These are phyloP conservation scores for Pristionchus entomophagus DNA, from an alignment of 2,888 invertebrate genomes.

Conservation along the genomic window DNA sequence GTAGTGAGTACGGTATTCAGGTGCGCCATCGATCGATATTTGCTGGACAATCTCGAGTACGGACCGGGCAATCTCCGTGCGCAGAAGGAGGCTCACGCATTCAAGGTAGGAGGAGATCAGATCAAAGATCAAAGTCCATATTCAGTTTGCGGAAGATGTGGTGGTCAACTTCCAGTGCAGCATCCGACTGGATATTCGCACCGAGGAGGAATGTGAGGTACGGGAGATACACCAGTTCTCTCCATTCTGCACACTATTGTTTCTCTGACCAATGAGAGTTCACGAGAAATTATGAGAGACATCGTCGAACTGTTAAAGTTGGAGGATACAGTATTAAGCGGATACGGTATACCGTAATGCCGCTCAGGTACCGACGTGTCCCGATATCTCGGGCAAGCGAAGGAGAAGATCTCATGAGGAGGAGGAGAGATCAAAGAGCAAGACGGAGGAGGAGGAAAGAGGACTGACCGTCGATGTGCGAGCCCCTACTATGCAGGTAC, in stretches of 20 bases:
- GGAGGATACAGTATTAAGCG: neutral
- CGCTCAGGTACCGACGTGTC: neutral
- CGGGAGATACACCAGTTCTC: neutral
- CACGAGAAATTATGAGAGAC: too few species aligned
- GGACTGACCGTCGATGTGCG: slow-evolving; percentile 1
- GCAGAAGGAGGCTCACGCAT: slow-evolving; percentile 74
- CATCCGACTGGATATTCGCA: slow-evolving; percentile 68
- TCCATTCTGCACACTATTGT: too few species aligned
- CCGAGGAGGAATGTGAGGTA: slow-evolving; percentile 70
- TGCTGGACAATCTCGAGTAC: slow-evolving; percentile 73
- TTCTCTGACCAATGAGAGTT: too few species aligned
- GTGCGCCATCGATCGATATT: slow-evolving; percentile 72
- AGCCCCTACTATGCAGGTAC: neutral
- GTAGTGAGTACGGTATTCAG: slow-evolving; percentile 52
- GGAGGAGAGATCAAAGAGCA: neutral
- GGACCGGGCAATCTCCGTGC: slow-evolving; percentile 67
- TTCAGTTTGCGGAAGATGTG: slow-evolving; percentile 67
- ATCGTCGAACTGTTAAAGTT: too few species aligned
- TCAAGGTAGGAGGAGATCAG: slow-evolving; percentile 57
- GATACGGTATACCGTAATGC: neutral
- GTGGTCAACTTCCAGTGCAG: slow-evolving; percentile 76
- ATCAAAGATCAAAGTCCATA: neutral
- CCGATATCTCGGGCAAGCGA: slow-evolving; percentile 7
- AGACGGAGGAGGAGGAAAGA: neutral
- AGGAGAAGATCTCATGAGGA: slow-evolving; percentile 1